These are phyloP conservation scores for Leptoclinus maculatus DNA, from an alignment of 2,797 vertebrate species.

Conservation along the genomic window DNA sequence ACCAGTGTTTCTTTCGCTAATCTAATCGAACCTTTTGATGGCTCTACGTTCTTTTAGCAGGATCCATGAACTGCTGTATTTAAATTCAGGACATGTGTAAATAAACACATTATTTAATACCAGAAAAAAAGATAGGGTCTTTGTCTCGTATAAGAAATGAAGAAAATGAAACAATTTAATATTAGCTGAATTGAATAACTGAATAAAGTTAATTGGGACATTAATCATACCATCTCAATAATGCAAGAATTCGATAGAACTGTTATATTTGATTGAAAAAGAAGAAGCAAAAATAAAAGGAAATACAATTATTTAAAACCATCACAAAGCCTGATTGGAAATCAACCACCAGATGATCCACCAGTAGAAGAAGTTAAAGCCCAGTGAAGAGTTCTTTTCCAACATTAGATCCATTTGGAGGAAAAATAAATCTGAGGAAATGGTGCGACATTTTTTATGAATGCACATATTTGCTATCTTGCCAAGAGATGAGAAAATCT, in stretches of 20 bases:
- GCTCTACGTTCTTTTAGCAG: background rate
- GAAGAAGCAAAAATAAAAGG: background rate
- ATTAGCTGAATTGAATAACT: background rate
- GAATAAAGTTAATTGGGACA: background rate
- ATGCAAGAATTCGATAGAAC: background rate
- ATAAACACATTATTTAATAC: background rate
- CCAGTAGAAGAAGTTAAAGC: conserved; percentile 2
- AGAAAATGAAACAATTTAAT: background rate
- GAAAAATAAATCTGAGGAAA: background rate
- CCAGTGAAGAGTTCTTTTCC: conserved; percentile 52
- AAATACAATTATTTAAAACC: conserved; percentile 11
- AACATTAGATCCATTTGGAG: conserved; percentile 14
- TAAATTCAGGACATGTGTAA: background rate
- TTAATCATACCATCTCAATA: background rate
- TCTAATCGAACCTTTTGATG: background rate
- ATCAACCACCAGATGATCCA: conserved; percentile 5
- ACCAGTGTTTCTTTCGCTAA: background rate
- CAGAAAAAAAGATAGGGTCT: background rate
- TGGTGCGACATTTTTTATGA: background rate
- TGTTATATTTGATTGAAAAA: background rate
- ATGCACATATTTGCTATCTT: background rate
- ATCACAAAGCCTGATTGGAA: conserved; percentile 7
- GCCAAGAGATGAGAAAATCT: background rate
- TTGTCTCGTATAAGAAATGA: background rate
- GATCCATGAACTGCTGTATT: background rate